Evolutionary conservation across 2,888 invertebrate genomes (phyloP).

Genomic region (Athalia rosae): DNA sequence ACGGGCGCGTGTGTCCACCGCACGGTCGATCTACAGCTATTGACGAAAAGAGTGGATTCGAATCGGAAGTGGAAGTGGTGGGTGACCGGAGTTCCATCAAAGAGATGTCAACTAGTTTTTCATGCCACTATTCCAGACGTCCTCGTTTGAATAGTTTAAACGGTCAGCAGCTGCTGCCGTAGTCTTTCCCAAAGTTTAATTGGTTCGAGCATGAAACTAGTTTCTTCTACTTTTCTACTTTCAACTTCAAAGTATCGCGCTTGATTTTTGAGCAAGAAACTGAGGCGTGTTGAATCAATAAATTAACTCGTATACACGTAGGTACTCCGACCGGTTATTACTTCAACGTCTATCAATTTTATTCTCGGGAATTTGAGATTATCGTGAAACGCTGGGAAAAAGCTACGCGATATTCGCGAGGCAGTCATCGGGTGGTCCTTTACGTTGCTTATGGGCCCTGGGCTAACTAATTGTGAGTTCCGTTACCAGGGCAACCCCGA

Average conservation of each 20-base stretch:
- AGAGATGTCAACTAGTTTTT: neutral
- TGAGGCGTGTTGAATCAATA: neutral
- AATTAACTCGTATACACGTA: neutral
- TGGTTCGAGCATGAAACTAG: constrained; percentile 1
- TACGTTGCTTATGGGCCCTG: neutral
- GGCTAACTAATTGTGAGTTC: neutral
- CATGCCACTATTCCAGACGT: neutral
- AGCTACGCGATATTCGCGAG: neutral
- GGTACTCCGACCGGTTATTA: neutral
- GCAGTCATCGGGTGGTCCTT: neutral
- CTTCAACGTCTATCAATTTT: neutral
- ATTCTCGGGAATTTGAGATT: neutral
- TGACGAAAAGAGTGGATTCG: neutral
- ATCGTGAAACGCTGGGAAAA: neutral
- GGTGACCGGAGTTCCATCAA: neutral
- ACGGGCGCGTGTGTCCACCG: constrained; percentile 46
- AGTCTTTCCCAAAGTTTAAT: constrained; percentile 12
- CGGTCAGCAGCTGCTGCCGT: neutral
- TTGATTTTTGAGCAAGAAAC: neutral
- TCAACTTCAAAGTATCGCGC: neutral
- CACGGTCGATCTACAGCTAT: constrained; percentile 43
- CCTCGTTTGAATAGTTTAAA: neutral
- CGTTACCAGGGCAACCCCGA: constrained; percentile 13
- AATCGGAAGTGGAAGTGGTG: neutral
- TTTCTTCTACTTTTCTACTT: neutral